Percentiles rank a stretch among this genome's conserved stretches.
These are phyloP conservation scores for Zoanthus sansibaricus DNA, from an alignment of 92 coral and sea anemone genomes.

Conservation along the genomic window DNA sequence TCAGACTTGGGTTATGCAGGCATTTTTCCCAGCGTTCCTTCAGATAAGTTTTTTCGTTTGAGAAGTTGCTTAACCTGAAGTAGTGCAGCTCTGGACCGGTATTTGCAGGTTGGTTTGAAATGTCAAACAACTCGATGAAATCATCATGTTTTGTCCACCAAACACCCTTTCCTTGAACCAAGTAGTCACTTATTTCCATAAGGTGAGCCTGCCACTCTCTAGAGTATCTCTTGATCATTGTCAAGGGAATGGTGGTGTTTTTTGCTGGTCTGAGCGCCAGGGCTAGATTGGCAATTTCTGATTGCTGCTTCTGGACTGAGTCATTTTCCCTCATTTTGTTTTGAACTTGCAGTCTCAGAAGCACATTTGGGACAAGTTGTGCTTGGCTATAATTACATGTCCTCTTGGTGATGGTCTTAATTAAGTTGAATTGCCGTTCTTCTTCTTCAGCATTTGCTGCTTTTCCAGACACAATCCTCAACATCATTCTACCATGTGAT, in stretches of 20 bases:
- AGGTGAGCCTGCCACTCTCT: conserved; percentile 59
- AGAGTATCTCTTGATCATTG: conserved; percentile 19
- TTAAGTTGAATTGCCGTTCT: conserved; percentile 52
- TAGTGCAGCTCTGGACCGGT: conserved; percentile 48
- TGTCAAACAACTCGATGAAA: conserved; percentile 53
- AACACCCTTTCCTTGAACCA: conserved; percentile 55
- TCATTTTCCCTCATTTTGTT: conserved; percentile 35
- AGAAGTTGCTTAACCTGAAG: conserved; percentile 46
- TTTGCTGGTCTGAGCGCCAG: conserved; percentile 23
- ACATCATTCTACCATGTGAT: conserved; percentile 63
- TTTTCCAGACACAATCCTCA: conserved; percentile 65
- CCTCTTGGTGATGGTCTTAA: conserved; percentile 51
- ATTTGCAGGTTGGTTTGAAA: conserved; percentile 36
- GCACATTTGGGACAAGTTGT: conserved; percentile 40
- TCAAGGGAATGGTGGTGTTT: conserved; percentile 53
- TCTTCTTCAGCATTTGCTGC: conserved; percentile 62
- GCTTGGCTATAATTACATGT: conserved; percentile 52
- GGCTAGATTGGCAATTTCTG: conserved; percentile 24
- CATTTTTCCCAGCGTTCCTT: conserved; percentile 59
- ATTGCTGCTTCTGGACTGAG: conserved; percentile 51
- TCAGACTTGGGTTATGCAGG: neutral
- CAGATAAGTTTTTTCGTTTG: conserved; percentile 45
- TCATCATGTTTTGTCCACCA: conserved; percentile 49
- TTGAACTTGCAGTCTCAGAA: conserved; percentile 58
- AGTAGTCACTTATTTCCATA: conserved; percentile 48